Base-by-base conservation (phyloP, 2,888 invertebrate species). In the Ornithoptera alexandrae region DNA sequence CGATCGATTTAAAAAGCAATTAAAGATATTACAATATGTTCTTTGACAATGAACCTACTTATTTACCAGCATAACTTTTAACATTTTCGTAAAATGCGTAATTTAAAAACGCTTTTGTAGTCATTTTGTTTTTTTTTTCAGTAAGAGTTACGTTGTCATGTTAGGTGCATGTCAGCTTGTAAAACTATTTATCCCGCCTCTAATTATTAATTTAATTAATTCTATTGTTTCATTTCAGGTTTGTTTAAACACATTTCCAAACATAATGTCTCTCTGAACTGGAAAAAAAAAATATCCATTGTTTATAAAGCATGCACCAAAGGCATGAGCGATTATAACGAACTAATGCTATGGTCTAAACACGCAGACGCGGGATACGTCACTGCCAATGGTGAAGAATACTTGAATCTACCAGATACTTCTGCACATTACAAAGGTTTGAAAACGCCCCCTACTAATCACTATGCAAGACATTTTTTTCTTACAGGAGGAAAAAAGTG, bases 181-280 rank as follows among this genome's bases (percentile, higher is more conserved):
- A 30, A 30, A 30, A 5, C 30, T 30, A 5, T 30, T 30, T 30
- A 30, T 3, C 30, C 30, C 30, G 30, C 30, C 30, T 30, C 30
- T 30, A 30, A 5, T 22, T 30, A 39, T 39, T 39, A 7, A 39
- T 39, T 39, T 5, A 30, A 18, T 15, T 17, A 50, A 18, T 15
- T 15, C 50, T 50, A 17, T 50, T 50, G 50, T 50, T 50, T 15
- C 17, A 50, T 81, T 84, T 74, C 80, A 96, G 94, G 94, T 96
- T 70, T 97, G 95, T 7, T 97, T 97, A 80, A 98, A 98, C 79
- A 98, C 97, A 0, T 97, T 96, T 83, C 97, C 98, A 0, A 98
- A 98, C 84, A 85, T 98, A 61, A 95, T 97, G 93, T 95, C 97
- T 0, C 88, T 97, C 61, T 87, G 96, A 30, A 95, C 96, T 0